phyloP scores from a whole-genome alignment of 2,888 invertebrate genomes.

The Volucella bombylans region DNA sequence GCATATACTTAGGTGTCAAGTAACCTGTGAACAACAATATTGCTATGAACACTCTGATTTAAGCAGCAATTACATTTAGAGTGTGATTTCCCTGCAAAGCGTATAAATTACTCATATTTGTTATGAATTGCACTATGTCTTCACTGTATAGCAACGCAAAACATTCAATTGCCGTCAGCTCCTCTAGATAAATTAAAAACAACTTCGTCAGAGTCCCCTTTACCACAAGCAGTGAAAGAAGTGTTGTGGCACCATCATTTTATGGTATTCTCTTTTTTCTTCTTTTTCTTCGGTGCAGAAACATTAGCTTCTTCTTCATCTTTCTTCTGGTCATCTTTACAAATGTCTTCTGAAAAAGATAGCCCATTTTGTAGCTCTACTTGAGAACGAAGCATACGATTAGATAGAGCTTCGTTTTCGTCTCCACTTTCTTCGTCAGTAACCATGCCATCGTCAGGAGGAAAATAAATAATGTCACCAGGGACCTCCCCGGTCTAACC shows the following conservation, averaged over 20 bases:
- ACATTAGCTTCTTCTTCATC: background rate
- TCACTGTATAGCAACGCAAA: slow-evolving; percentile 35
- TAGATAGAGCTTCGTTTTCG: no score
- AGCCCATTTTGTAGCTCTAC: no score
- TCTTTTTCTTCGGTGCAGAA: background rate
- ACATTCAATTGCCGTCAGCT: slow-evolving; percentile 23
- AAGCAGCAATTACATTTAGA: slow-evolving; percentile 30
- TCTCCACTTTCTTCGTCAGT: no score
- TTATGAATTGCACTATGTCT: slow-evolving; percentile 31
- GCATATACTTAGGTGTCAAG: slow-evolving; percentile 60
- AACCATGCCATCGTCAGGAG: no score
- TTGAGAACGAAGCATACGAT: no score
- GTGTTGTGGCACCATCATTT: slow-evolving; percentile 10
- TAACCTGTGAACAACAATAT: slow-evolving; percentile 55
- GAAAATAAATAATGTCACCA: no score
- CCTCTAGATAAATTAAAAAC: background rate
- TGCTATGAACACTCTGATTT: slow-evolving; percentile 57
- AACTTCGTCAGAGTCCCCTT: no score
- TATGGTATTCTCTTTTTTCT: background rate
- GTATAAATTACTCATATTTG: slow-evolving; percentile 50
- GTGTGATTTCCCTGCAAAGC: slow-evolving; percentile 57
- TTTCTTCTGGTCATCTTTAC: background rate
- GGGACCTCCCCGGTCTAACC: no score
- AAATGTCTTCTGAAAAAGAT: background rate
- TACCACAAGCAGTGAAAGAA: background rate